Base-by-base conservation (phyloP, 2,888 invertebrate genomes). In the Steinernema hermaphroditum region DNA sequence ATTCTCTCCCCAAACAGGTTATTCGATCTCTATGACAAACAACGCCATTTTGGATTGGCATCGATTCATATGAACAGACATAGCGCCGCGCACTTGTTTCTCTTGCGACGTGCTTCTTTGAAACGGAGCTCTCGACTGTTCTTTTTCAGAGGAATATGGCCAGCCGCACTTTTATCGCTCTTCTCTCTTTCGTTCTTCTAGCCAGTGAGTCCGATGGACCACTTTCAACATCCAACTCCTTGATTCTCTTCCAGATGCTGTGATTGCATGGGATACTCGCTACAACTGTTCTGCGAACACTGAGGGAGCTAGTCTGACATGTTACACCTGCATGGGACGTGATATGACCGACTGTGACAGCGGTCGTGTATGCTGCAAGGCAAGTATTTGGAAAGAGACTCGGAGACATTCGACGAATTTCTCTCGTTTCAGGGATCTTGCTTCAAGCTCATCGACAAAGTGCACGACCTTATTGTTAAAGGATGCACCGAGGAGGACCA, bases 391-490 rank as follows among this genome's bases (percentile, higher is more conserved):
- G n/a, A n/a, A n/a, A n/a, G n/a, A n/a, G n/a, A n/a, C n/a, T n/a
- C n/a, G n/a, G n/a, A n/a, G n/a, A n/a, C n/a, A n/a, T n/a, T n/a
- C n/a, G n/a, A n/a, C n/a, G n/a, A n/a, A n/a, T n/a, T n/a, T n/a
- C n/a, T n/a, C n/a, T n/a, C n/a, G n/a, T n/a, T n/a, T n/a, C n/a
- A n/a, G n/a, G 82, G 82, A 68, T 77, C 79, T 14, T 82, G 82
- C 74, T 82, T 78, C 76, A 82, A 82, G 70, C 75, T 82, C n/a
- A 76, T 80, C 37, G 82, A 82, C 71, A 72, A 74, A 80, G 81
- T 74, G 49, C 82, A 82, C 71, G 74, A 80, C 34, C 68, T 82
- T 49, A 77, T 82, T 50, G 76, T 80, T 49, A 82, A 82, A 70
- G 82, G 82, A 77, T 82, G 82, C 75, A 78, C 78, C 44, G 73